A percentile compares a stretch with the other conserved stretches of the same genome.
Evolutionary conservation across 2,797 vertebrate genomes (phyloP).

Genomic region (Forpus xanthops): DNA sequence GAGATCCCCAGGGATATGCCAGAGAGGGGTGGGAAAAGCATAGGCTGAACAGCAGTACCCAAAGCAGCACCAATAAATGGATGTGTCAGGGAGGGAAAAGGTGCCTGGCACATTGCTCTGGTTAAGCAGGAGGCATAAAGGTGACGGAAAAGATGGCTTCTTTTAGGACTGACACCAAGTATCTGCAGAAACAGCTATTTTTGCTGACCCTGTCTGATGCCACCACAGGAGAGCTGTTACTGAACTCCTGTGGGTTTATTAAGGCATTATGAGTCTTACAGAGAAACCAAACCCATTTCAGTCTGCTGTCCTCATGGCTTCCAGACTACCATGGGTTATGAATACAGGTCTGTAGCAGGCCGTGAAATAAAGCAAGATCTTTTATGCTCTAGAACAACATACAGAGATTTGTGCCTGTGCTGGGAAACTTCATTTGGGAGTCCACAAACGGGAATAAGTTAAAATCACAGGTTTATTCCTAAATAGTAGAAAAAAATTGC

Average conservation of each 20-base stretch:
- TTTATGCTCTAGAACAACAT: background rate
- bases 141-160: background rate
- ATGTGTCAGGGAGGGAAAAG: background rate
- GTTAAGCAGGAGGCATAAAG: background rate
- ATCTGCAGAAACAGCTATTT: background rate
- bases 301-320: background rate
- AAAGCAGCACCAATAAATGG: background rate
- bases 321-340: background rate
- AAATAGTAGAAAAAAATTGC: constrained; percentile 5
- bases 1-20: background rate
- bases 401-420: background rate
- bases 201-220: background rate
- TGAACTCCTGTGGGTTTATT: background rate
- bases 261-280: background rate
- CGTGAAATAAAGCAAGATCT: background rate
- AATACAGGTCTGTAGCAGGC: background rate
- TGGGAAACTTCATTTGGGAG: background rate
- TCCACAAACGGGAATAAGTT: background rate
- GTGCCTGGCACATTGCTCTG: background rate
- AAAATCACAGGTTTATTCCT: constrained; percentile 1
- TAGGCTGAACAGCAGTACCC: background rate
- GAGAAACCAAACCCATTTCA: background rate
- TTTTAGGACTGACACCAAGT: background rate
- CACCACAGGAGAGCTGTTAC: background rate
- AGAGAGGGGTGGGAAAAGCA: background rate